Evolutionary conservation across 2,888 invertebrate genomes (phyloP).

Genomic region (Thysanoteuthis rhombus): DNA sequence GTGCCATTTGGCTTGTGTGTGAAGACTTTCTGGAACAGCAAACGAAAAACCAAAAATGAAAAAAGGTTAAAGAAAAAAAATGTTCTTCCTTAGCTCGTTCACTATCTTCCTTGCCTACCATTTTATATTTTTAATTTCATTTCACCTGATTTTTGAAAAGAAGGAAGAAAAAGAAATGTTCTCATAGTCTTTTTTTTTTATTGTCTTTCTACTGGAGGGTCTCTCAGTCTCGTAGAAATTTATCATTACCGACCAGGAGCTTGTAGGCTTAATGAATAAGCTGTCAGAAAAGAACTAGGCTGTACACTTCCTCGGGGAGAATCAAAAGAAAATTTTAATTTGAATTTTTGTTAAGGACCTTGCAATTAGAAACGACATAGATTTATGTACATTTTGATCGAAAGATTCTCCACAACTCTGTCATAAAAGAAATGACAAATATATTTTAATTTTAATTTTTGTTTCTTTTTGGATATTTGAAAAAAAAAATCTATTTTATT

Average conservation of each 20-base stretch:
- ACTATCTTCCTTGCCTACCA: background rate
- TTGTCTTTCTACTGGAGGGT: background rate
- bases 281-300: background rate
- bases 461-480: background rate
- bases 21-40: background rate
- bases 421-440: background rate
- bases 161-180: no score
- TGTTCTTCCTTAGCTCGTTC: background rate
- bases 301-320: background rate
- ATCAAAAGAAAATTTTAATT: background rate
- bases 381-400: no score
- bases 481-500: background rate
- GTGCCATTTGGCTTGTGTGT: background rate
- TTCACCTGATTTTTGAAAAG: no score
- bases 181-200: background rate
- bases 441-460: background rate
- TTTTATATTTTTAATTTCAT: no score
- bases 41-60: background rate
- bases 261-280: background rate
- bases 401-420: no score
- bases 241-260: background rate
- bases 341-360: background rate
- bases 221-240: background rate
- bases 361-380: background rate
- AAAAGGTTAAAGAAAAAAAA: background rate